Evolutionary conservation across 1,140 invertebrate genomes (phyloP), one percentile per base, ranked within the genome.

Genomic region (Heliconius hewitsoni): DNA sequence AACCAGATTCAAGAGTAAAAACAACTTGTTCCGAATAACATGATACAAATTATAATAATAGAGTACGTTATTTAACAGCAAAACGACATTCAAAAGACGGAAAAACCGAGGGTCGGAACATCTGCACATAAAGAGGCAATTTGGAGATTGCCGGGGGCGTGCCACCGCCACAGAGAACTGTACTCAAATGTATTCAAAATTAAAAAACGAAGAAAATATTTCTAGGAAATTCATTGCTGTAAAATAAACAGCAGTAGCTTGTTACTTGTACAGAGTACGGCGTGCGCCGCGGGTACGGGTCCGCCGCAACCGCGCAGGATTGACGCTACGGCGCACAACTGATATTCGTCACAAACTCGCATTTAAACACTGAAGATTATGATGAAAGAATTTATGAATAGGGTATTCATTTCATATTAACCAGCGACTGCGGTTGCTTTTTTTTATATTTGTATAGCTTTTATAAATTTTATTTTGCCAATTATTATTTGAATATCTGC

Each of bases 121-220:
- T 94, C 93, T 94, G 91, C 91, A 92, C 93, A 94, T 93, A 94
- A 94, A 94, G 92, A 93, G 92, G 93, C 93, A 94, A 94, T 94
- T 94, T 94, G 93, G 91, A 94, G 91, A 94, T 94, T 93, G 92
- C 93, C 93, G 88, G 88, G 91, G 93, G 93, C 92, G 91, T 83
- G 87, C 91, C 85, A 89, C 93, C 85, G 88, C 88, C 90, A 90
- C 88, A 84, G 86, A 90, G 91, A 91, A 93, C 93, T 93, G 92
- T 93, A 87, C 90, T 92, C 90, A 86, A 92, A 94, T 93, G 91
- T 94, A 94, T 93, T 94, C 91, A 93, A 93, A 94, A 91, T 91
- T 90, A 90, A 92, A 93, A 93, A 92, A 92, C 85, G 87, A 88
- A 89, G 85, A 90, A 90, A 93, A 93, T 92, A 93, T 92, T 92